These are phyloP conservation scores for Corvus hawaiiensis DNA, from an alignment of 2,113 vertebrate species.

Conservation along the genomic window DNA sequence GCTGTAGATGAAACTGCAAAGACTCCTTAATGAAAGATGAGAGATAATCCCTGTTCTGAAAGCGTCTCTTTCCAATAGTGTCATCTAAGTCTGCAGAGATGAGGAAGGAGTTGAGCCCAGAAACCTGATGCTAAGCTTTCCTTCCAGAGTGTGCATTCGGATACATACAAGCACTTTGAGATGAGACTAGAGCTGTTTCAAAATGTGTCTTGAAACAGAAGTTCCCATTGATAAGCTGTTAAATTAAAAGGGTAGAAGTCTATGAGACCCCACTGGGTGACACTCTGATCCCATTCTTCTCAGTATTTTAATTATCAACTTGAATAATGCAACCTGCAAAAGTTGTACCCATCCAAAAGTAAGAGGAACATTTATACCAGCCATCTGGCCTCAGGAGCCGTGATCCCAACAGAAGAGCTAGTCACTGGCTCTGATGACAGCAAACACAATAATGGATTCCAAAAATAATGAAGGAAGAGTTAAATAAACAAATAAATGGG, in stretches of 20 bases:
- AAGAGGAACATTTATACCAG: accelerated
- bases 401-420: not conserved
- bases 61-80: not conserved
- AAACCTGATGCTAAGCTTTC: not conserved
- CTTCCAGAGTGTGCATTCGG: accelerated
- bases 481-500: not conserved
- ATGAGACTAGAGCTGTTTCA: not conserved
- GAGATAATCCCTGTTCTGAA: not conserved
- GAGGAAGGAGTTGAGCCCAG: not conserved
- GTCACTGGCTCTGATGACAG: not conserved
- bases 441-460: not conserved
- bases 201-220: not conserved
- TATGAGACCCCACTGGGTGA: not conserved
- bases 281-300: not conserved
- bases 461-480: not conserved
- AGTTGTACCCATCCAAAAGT: not conserved
- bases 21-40: not conserved
- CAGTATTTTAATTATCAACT: not conserved
- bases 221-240: not conserved
- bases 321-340: not conserved
- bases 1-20: not conserved
- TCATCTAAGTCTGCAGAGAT: not conserved
- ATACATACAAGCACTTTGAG: not conserved
- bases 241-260: not conserved
- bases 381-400: not conserved